These are phyloP conservation scores for Aulostomus chinensis DNA, from an alignment of 2,797 vertebrate species.

Conservation along the genomic window DNA sequence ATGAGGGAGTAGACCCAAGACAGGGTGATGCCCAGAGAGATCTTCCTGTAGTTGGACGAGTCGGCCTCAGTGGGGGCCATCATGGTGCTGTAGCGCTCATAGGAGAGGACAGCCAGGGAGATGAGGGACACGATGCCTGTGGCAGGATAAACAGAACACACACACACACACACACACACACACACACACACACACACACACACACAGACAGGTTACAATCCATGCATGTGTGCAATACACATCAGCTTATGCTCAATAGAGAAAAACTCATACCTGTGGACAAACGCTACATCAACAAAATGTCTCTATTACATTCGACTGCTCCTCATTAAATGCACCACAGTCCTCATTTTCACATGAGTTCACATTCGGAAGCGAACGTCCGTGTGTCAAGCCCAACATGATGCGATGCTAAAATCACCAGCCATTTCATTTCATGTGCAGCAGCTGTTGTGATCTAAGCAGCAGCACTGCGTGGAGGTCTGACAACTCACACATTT, in stretches of 20 bases:
- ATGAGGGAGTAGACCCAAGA: slow-evolving; percentile 84
- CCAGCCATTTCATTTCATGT: slow-evolving; percentile 14
- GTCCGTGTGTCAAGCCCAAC: not conserved
- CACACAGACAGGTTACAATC: too few species aligned
- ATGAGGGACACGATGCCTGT: slow-evolving; percentile 85
- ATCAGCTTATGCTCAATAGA: too few species aligned
- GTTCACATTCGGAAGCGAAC: slow-evolving; percentile 11
- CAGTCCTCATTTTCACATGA: too few species aligned
- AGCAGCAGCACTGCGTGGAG: not conserved
- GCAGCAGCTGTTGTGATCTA: slow-evolving; percentile 14
- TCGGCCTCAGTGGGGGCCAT: slow-evolving; percentile 78
- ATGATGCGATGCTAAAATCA: not conserved
- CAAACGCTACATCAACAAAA: too few species aligned
- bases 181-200: not conserved
- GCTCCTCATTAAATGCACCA: too few species aligned
- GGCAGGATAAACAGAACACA: not conserved
- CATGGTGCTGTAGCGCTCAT: slow-evolving; percentile 85
- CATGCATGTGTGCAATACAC: too few species aligned
- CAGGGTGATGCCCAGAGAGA: slow-evolving; percentile 73
- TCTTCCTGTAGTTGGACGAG: slow-evolving; percentile 82
- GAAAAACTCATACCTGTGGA: too few species aligned
- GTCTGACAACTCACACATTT: slow-evolving; percentile 9
- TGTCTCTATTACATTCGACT: too few species aligned
- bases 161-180: too few species aligned
- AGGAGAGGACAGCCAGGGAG: slow-evolving; percentile 85